phyloP scores from a whole-genome alignment of 1,140 invertebrate genomes.

The Episyrphus balteatus region DNA sequence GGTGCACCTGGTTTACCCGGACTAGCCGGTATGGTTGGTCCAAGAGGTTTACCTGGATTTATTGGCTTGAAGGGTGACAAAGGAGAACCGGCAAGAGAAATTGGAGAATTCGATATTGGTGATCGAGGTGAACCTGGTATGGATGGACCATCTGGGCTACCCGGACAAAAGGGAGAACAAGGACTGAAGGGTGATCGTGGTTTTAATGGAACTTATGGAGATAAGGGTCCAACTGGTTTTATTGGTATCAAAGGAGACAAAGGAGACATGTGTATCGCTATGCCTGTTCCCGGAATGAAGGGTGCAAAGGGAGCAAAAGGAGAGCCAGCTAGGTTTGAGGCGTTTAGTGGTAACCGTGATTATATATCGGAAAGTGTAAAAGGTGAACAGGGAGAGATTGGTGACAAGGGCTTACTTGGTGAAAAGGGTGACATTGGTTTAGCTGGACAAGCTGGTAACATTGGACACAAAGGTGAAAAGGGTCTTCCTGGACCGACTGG shows the following conservation, averaged over 20 bases:
- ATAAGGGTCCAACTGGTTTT: slow-evolving; percentile 55
- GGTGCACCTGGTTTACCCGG: slow-evolving; percentile 57
- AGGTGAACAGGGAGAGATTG: slow-evolving; percentile 46
- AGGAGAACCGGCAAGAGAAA: slow-evolving; percentile 37
- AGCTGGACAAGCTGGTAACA: slow-evolving; percentile 43
- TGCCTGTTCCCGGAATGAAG: slow-evolving; percentile 45
- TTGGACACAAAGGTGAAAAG: slow-evolving; percentile 49
- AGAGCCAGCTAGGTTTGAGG: slow-evolving; percentile 30
- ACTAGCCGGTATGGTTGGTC: slow-evolving; percentile 50
- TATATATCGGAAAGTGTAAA: slow-evolving; percentile 18
- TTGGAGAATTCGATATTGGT: slow-evolving; percentile 56
- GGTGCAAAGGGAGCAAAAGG: slow-evolving; percentile 67
- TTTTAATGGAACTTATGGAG: slow-evolving; percentile 45
- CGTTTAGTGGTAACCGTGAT: slow-evolving; percentile 27
- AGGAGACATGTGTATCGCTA: slow-evolving; percentile 39
- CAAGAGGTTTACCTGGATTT: slow-evolving; percentile 49
- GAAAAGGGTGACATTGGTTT: slow-evolving; percentile 57
- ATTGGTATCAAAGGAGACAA: slow-evolving; percentile 62
- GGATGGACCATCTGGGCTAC: slow-evolving; percentile 54
- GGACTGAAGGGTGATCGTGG: slow-evolving; percentile 50
- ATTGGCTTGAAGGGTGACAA: slow-evolving; percentile 59
- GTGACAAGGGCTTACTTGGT: slow-evolving; percentile 49
- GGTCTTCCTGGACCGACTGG: slow-evolving; percentile 70
- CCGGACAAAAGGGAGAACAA: slow-evolving; percentile 54
- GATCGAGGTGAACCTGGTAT: slow-evolving; percentile 73